A percentile compares a stretch with the other conserved stretches of the same genome.
Evolutionary conservation across 1,140 invertebrate genomes (phyloP).

Genomic region (Mylabris phalerata): DNA sequence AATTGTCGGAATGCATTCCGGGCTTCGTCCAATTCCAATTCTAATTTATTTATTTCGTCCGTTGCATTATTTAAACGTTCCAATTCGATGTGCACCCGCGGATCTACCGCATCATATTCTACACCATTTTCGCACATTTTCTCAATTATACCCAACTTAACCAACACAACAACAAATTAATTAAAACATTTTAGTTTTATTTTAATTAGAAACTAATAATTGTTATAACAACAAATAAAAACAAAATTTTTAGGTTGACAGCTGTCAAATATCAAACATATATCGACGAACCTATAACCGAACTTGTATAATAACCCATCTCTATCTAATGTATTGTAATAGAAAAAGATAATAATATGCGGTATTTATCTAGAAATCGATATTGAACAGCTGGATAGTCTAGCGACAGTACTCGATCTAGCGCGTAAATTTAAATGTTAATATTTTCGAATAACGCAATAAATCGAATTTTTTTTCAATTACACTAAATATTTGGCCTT

Average conservation of each 20-base stretch:
- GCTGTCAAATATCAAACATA: conserved; percentile 1
- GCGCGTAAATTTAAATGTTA: no score
- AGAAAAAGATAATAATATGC: no score
- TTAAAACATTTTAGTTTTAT: no score
- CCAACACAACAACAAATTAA: no score
- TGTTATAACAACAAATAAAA: conserved; percentile 9
- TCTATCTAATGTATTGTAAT: no score
- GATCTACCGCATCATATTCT: conserved; percentile 43
- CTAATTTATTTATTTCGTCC: conserved; percentile 91
- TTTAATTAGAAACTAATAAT: no score
- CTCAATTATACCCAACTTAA: not conserved
- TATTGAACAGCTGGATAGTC: no score
- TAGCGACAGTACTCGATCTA: no score
- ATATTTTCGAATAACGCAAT: no score
- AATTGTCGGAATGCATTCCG: conserved; percentile 72
- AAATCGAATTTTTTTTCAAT: no score
- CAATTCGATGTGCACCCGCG: conserved; percentile 75
- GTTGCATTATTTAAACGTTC: conserved; percentile 92
- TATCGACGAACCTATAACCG: not conserved
- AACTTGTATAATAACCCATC: no score
- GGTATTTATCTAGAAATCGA: no score
- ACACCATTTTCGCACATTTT: conserved; percentile 38
- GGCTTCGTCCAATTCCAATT: conserved; percentile 87
- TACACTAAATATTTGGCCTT: conserved; percentile 20
- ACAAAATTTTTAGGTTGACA: conserved; percentile 15